These are phyloP conservation scores for Apotomis capreana DNA, from an alignment of 2,888 invertebrate genomes.

Conservation along the genomic window DNA sequence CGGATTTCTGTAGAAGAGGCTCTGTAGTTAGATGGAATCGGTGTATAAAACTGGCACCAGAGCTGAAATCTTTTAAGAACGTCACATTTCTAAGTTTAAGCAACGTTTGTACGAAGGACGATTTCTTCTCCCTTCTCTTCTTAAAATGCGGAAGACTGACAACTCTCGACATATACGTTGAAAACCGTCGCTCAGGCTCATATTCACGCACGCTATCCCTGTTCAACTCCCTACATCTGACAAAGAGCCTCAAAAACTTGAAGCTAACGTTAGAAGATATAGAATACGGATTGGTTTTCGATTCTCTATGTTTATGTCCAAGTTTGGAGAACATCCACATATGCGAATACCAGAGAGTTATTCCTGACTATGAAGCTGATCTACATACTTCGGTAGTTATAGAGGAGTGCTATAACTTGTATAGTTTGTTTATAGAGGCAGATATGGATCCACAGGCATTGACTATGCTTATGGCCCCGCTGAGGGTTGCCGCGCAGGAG, in stretches of 20 bases:
- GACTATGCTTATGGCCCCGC: constrained; percentile 50
- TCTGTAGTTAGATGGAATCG: constrained; percentile 46
- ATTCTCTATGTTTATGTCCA: constrained; percentile 50
- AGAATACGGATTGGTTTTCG: constrained; percentile 54
- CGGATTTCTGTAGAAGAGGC: constrained; percentile 55
- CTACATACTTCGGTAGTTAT: constrained; percentile 48
- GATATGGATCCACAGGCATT: constrained; percentile 52
- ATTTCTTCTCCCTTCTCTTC: constrained; percentile 54
- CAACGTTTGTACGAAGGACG: constrained; percentile 51
- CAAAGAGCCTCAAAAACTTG: constrained; percentile 53
- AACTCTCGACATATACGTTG: constrained; percentile 55
- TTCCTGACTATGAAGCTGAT: constrained; percentile 40
- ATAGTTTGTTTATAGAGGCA: constrained; percentile 59
- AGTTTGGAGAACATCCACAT: constrained; percentile 58
- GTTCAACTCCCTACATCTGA: constrained; percentile 48
- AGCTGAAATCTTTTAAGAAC: constrained; percentile 47
- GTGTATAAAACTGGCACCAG: constrained; percentile 49
- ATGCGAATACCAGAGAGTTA: constrained; percentile 54
- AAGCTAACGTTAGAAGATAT: constrained; percentile 55
- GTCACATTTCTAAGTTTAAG: constrained; percentile 55
- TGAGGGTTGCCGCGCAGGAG: constrained; percentile 50
- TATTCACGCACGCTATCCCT: constrained; percentile 49
- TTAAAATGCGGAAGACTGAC: constrained; percentile 49
- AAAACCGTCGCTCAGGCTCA: constrained; percentile 47
- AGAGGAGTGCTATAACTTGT: constrained; percentile 51